Conservation (phyloP, 2,797 vertebrate species). For the Pangasius macronema region DNA sequence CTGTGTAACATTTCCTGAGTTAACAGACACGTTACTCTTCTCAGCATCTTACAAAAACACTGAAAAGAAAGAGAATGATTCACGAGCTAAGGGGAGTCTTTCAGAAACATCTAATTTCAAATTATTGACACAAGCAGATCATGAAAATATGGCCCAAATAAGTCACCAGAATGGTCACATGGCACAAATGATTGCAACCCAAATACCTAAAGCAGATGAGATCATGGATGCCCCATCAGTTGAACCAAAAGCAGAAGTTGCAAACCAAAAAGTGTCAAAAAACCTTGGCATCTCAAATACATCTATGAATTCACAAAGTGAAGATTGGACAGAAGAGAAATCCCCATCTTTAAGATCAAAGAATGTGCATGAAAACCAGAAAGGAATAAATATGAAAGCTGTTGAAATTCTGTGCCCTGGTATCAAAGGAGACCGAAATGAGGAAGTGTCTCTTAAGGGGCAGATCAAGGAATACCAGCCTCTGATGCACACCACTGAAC, state of each 20-base stretch:
- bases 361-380: background rate
- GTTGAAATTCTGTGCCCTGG: background rate
- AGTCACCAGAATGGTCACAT: conserved; percentile 6
- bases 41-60: conserved; percentile 21
- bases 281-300: conserved; percentile 9
- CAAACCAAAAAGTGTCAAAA: conserved; percentile 11
- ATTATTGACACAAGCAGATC: background rate
- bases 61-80: conserved; percentile 31
- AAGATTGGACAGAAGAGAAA: conserved; percentile 7
- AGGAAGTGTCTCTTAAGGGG: background rate
- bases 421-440: conserved; percentile 6
- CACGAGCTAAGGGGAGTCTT: conserved; percentile 20
- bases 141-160: background rate
- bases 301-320: conserved; percentile 12
- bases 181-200: background rate
- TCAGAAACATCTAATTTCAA: conserved; percentile 10
- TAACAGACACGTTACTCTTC: conserved; percentile 16
- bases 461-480: background rate
- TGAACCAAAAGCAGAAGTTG: conserved; percentile 33
- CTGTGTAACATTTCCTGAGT: conserved; percentile 44
- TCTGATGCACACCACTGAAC: background rate
- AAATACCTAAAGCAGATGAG: conserved; percentile 1
- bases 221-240: background rate
- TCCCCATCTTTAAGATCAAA: background rate
- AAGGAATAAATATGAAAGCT: conserved; percentile 1